Conservation (phyloP, 1,140 invertebrate species). For the Tetramorium alpestre region DNA sequence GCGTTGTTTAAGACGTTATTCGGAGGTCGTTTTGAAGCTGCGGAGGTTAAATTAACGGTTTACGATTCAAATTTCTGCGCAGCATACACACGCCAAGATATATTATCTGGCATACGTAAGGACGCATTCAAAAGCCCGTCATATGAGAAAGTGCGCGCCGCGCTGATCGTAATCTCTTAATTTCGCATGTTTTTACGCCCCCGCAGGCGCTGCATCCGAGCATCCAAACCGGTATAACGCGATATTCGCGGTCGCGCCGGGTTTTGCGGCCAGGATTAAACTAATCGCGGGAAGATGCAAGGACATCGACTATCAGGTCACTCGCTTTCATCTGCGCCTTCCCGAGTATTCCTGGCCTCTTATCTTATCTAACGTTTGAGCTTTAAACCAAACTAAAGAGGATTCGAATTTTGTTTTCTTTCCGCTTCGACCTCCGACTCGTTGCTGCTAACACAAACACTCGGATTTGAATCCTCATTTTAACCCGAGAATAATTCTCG, state of each 20-base stretch:
- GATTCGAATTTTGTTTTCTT: not conserved
- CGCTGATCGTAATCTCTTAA: conserved; percentile 59
- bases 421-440: not conserved
- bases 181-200: conserved; percentile 62
- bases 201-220: conserved; percentile 22
- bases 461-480: not conserved
- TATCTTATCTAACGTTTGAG: conserved; percentile 8
- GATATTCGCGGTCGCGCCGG: conserved; percentile 43
- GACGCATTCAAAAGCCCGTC: conserved; percentile 46
- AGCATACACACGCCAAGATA: conserved; percentile 20
- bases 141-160: conserved; percentile 50
- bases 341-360: not conserved
- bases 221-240: conserved; percentile 53
- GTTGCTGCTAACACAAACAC: not conserved
- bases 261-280: conserved; percentile 29
- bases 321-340: not conserved
- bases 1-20: not conserved
- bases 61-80: conserved; percentile 50
- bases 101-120: conserved; percentile 48
- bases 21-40: not conserved
- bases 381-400: conserved; percentile 1
- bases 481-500: not conserved
- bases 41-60: conserved; percentile 54
- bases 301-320: conserved; percentile 37
- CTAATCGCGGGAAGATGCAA: conserved; percentile 47